These are phyloP conservation scores for Noctua janthe DNA, from an alignment of 2,888 invertebrate genomes.

Conservation along the genomic window DNA sequence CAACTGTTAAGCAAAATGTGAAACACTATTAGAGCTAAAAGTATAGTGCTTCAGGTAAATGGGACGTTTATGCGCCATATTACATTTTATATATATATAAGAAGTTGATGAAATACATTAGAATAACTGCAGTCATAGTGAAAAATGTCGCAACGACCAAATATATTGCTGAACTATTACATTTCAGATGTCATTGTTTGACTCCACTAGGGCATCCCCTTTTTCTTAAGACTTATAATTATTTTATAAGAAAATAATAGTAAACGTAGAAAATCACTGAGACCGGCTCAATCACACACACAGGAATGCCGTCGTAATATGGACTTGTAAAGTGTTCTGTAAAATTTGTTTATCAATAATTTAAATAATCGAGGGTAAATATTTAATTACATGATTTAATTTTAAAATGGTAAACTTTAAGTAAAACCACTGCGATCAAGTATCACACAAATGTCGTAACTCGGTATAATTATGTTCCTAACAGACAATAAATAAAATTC, in stretches of 20 bases:
- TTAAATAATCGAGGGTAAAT: conserved; percentile 53
- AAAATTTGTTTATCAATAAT: conserved; percentile 49
- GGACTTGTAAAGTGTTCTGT: conserved; percentile 45
- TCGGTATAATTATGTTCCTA: conserved; percentile 11
- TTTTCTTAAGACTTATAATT: conserved; percentile 45
- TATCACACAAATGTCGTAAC: conserved; percentile 44
- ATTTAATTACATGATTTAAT: conserved; percentile 66
- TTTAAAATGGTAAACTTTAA: conserved; percentile 54
- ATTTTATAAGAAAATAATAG: conserved; percentile 46
- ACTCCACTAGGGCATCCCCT: conserved; percentile 26
- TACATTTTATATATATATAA: conserved; percentile 41
- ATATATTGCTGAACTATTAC: conserved; percentile 15
- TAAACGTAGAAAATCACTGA: conserved; percentile 66
- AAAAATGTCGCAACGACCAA: conserved; percentile 39
- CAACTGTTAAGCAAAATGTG: conserved; percentile 57
- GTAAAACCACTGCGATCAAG: conserved; percentile 44
- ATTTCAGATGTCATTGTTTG: conserved; percentile 11
- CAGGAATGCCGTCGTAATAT: conserved; percentile 72
- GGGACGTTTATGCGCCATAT: conserved; percentile 36
- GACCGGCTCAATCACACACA: conserved; percentile 74
- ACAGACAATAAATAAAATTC: conserved; percentile 39
- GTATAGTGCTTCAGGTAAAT: conserved; percentile 45
- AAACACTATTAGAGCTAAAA: conserved; percentile 57
- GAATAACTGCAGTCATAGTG: conserved; percentile 38
- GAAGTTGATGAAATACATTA: conserved; percentile 48